A percentile compares a stretch with the other conserved stretches of the same genome.
Evolutionary conservation across 1,140 invertebrate species (phyloP).

Genomic region (Eueides isabella): DNA sequence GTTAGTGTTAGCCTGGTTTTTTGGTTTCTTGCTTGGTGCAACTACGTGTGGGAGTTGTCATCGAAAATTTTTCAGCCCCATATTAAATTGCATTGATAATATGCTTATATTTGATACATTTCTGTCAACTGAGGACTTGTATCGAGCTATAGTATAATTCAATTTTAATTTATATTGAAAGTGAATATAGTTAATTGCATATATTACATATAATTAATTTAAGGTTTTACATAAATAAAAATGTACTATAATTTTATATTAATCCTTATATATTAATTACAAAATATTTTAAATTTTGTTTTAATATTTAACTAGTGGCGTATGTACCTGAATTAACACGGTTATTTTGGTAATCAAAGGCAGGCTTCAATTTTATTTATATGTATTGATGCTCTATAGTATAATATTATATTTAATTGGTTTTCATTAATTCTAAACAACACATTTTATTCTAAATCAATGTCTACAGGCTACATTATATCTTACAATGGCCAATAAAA

Average conservation of each 20-base stretch:
- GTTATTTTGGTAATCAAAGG: too few relatives aligned
- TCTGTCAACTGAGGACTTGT: constrained; percentile 15
- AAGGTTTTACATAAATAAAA: background rate
- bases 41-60: constrained; percentile 61
- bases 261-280: background rate
- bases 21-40: constrained; percentile 63
- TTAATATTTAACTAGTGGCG: too few relatives aligned
- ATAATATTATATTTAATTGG: too few relatives aligned
- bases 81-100: constrained; percentile 66
- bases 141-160: constrained; percentile 24
- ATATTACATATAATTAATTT: background rate
- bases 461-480: too few relatives aligned
- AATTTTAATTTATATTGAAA: background rate
- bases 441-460: too few relatives aligned
- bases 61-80: constrained; percentile 65
- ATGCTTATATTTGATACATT: constrained; percentile 53
- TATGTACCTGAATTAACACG: too few relatives aligned
- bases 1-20: constrained; percentile 46
- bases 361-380: too few relatives aligned
- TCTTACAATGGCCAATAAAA: too few relatives aligned
- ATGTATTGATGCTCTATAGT: too few relatives aligned
- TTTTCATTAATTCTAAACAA: too few relatives aligned
- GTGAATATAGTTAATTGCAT: background rate
- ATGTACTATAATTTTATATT: background rate
- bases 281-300: background rate